Percentiles rank a stretch among this genome's conserved stretches.
These are phyloP conservation scores for Balearica regulorum DNA, from an alignment of 2,797 vertebrate genomes.

Conservation along the genomic window DNA sequence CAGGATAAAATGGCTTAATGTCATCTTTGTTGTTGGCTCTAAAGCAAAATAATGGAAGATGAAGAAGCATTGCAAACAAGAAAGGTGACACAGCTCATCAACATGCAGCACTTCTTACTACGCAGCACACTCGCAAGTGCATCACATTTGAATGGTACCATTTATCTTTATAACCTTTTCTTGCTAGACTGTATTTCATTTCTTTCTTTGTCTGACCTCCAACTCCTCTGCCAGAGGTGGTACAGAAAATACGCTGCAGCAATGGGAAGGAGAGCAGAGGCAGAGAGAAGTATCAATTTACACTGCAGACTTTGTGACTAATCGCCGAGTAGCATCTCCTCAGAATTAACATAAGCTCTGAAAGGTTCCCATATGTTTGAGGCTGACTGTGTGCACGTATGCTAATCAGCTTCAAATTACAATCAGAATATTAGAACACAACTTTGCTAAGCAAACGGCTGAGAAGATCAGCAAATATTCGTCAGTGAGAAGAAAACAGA, in stretches of 20 bases:
- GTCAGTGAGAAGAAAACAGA: neutral
- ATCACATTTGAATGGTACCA: neutral
- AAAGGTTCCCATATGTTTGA: conserved; percentile 6
- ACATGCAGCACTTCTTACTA: neutral
- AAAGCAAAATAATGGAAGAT: neutral
- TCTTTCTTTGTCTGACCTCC: neutral
- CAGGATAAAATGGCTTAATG: neutral
- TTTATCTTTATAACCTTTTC: neutral
- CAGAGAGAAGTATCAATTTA: neutral
- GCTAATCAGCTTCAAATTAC: conserved; percentile 32
- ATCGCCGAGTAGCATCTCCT: neutral
- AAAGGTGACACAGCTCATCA: neutral
- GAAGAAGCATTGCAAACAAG: neutral
- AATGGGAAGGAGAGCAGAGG: neutral
- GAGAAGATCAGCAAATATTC: conserved; percentile 5
- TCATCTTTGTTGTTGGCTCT: neutral
- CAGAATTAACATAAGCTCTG: conserved; percentile 12
- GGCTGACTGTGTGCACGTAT: neutral
- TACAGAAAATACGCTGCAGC: neutral
- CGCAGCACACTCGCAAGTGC: neutral
- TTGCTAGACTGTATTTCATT: neutral
- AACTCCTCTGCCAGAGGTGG: neutral
- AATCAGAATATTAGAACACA: neutral
- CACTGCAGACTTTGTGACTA: neutral
- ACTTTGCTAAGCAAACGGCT: neutral